phyloP scores from a whole-genome alignment of 2,113 vertebrate genomes.

The Oryzias woworae region DNA sequence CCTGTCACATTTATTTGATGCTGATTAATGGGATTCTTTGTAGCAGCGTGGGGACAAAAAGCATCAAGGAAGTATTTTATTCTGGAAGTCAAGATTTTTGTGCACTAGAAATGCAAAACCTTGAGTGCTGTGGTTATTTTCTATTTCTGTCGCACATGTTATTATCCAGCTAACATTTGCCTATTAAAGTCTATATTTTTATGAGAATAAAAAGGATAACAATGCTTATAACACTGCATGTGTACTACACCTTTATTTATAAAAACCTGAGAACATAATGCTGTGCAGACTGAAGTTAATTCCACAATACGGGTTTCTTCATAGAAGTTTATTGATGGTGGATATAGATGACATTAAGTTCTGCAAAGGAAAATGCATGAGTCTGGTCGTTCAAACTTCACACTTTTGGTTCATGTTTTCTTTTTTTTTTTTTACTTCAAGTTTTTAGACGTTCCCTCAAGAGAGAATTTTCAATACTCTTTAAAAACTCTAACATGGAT shows the following conservation, averaged over 20 bases:
- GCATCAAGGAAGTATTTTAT: neutral
- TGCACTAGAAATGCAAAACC: neutral
- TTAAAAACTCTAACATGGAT: neutral
- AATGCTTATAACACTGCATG: slow-evolving; percentile 5
- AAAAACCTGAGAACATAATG: neutral
- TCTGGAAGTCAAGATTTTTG: neutral
- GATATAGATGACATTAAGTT: slow-evolving; percentile 27
- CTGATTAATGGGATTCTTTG: slow-evolving; percentile 26
- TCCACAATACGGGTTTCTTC: slow-evolving; percentile 4
- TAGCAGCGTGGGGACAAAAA: neutral
- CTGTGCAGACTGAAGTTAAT: too few species aligned
- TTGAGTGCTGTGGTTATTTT: slow-evolving; percentile 1
- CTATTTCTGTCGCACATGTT: slow-evolving; percentile 1
- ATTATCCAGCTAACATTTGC: slow-evolving; percentile 1
- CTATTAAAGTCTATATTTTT: slow-evolving; percentile 22
- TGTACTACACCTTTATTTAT: slow-evolving; percentile 52
- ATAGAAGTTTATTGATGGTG: slow-evolving; percentile 52
- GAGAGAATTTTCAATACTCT: neutral
- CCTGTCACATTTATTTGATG: slow-evolving; percentile 9
- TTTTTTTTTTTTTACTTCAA: neutral
- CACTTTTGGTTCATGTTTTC: slow-evolving; percentile 1
- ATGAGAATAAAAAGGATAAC: neutral
- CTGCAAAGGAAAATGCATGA: slow-evolving; percentile 12
- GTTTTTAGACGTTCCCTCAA: neutral
- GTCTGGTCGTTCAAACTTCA: slow-evolving; percentile 6